A percentile compares a stretch with the other conserved stretches of the same genome.
phyloP scores from a whole-genome alignment of 2,797 vertebrate species.

The Sternotherus odoratus region DNA sequence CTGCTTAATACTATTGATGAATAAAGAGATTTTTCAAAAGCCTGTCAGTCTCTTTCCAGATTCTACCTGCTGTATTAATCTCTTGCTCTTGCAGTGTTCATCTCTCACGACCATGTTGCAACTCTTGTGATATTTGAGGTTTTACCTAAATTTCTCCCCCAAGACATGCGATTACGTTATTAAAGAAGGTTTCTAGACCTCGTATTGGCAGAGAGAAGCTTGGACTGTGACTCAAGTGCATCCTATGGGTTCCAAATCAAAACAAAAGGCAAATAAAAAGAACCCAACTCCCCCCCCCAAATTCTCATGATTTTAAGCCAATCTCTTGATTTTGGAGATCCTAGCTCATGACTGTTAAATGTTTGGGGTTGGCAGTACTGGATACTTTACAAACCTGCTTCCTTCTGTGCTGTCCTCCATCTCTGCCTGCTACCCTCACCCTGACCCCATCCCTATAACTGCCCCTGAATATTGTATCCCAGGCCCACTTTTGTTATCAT shows the following conservation, averaged over 20 bases:
- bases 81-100: neutral
- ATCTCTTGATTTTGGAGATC: neutral
- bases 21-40: neutral
- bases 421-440: neutral
- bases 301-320: neutral
- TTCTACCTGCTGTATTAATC: neutral
- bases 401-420: neutral
- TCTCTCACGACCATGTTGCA: neutral
- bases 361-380: neutral
- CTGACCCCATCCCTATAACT: neutral
- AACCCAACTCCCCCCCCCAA: neutral
- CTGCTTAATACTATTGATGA: neutral
- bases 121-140: too few relatives aligned
- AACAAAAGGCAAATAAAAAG: neutral
- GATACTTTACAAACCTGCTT: neutral
- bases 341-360: neutral
- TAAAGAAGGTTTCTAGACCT: neutral
- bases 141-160: neutral
- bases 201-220: rapidly evolving
- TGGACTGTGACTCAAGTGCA: neutral
- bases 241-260: neutral
- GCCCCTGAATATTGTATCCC: constrained; percentile 15
- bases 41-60: neutral
- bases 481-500: neutral
- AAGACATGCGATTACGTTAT: neutral